Conservation (phyloP, 2,113 vertebrate species). For the Telmatochromis bifrenatus region DNA sequence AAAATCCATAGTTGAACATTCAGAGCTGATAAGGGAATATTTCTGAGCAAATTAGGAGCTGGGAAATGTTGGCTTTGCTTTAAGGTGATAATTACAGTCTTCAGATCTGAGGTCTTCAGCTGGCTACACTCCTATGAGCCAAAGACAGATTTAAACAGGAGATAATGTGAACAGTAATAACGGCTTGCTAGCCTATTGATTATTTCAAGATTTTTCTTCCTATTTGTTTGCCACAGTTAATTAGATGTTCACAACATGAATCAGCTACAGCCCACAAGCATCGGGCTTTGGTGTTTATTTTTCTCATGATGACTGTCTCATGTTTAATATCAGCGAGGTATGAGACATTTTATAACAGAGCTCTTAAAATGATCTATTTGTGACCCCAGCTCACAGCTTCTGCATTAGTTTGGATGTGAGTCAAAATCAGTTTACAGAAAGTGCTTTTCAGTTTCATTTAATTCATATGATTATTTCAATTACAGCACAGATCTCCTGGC, state of each 20-base stretch:
- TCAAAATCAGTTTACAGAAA: not conserved
- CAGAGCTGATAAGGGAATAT: not conserved
- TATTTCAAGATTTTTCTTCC: not conserved
- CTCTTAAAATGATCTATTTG: not conserved
- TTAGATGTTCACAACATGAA: not conserved
- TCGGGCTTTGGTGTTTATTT: not conserved
- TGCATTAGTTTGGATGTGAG: not conserved
- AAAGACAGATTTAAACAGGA: not conserved
- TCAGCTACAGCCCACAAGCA: not conserved
- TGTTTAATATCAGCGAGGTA: not conserved
- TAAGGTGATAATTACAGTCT: not conserved
- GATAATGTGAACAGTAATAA: not conserved
- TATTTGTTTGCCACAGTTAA: not conserved
- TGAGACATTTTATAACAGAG: not conserved
- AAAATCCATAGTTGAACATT: conserved; percentile 10
- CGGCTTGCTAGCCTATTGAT: not conserved
- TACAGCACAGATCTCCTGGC: not conserved
- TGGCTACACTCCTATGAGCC: not conserved
- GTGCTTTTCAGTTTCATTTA: not conserved
- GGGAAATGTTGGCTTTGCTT: not conserved
- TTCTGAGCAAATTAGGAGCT: conserved; percentile 7
- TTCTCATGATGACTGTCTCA: not conserved
- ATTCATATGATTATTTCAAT: not conserved
- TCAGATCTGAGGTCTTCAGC: not conserved
- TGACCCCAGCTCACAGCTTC: not conserved